phyloP scores from a whole-genome alignment of 2,888 invertebrate genomes.

The Ypsolopha sequella region DNA sequence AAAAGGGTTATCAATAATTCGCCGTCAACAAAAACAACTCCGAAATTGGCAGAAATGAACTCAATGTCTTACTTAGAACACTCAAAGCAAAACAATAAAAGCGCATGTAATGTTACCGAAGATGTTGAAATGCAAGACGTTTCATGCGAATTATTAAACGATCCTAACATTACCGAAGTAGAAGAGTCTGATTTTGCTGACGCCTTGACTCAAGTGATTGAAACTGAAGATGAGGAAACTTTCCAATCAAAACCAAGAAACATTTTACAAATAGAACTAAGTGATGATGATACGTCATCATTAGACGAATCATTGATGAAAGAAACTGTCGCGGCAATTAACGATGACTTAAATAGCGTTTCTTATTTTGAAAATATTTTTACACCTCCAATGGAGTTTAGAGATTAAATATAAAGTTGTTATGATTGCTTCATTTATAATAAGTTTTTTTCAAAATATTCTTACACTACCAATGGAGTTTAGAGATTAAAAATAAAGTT shows the following conservation, averaged over 20 bases:
- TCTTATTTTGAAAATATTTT: slow-evolving; percentile 5
- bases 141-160: not conserved
- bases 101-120: not conserved
- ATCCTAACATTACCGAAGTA: not conserved
- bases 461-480: slow-evolving; percentile 45
- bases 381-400: not conserved
- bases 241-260: not conserved
- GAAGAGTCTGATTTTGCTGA: slow-evolving; percentile 29
- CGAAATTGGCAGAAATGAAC: no score
- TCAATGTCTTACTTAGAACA: no score
- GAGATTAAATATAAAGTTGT: not conserved
- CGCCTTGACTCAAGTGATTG: slow-evolving; percentile 47
- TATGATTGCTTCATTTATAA: slow-evolving; percentile 14
- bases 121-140: not conserved
- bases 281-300: slow-evolving; percentile 13
- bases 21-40: no score
- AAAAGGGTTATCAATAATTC: no score
- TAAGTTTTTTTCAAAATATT: slow-evolving; percentile 15
- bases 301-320: slow-evolving; percentile 35
- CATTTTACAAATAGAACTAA: slow-evolving; percentile 12
- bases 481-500: slow-evolving; percentile 20
- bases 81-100: no score
- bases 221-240: slow-evolving; percentile 23
- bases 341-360: slow-evolving; percentile 23
- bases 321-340: slow-evolving; percentile 45